A percentile compares a stretch with the other conserved stretches of the same genome.
These are phyloP conservation scores for Sesamia nonagrioides DNA, from an alignment of 1,140 invertebrate genomes.

Conservation along the genomic window DNA sequence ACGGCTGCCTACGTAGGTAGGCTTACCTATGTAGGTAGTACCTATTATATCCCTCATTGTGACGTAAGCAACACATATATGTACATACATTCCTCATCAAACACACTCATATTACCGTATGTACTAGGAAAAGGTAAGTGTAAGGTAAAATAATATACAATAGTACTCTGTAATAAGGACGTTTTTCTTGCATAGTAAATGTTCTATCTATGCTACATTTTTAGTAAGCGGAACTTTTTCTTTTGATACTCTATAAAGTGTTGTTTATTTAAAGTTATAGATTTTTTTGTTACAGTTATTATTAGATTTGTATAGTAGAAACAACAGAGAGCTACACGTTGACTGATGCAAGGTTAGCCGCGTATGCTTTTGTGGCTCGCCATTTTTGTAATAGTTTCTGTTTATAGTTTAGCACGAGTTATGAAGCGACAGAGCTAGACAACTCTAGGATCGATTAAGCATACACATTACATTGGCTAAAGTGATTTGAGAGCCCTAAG, in stretches of 20 bases:
- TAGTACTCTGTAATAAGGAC: neutral
- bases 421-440: no score
- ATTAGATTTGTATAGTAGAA: neutral
- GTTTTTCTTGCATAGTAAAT: conserved; percentile 16
- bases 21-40: neutral
- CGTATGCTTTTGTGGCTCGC: no score
- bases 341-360: no score
- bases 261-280: neutral
- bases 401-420: no score
- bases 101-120: conserved; percentile 7
- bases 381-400: no score
- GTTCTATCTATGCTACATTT: conserved; percentile 13
- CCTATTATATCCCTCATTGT: neutral
- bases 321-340: no score
- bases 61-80: conserved; percentile 13
- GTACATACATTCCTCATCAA: conserved; percentile 29
- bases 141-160: conserved; percentile 9
- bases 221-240: neutral
- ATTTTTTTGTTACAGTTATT: neutral
- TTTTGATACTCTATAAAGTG: neutral
- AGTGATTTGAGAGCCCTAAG: no score
- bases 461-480: no score
- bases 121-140: no score
- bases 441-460: no score
- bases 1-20: neutral